Conservation (phyloP, 2,113 vertebrate genomes). For the Muntiacus reevesi region DNA sequence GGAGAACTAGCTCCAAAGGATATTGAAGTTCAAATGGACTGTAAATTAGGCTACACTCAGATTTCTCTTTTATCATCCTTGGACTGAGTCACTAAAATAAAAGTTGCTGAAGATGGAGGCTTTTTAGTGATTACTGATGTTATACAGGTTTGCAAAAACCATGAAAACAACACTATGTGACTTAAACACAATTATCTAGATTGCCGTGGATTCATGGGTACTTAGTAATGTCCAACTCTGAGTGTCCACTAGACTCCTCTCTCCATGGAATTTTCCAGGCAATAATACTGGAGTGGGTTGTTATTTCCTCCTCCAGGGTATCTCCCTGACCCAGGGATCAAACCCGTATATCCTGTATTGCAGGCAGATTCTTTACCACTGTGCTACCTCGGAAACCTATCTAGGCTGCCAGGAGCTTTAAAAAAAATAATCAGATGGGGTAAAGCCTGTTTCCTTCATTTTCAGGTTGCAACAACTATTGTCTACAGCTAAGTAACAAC, state of each 20-base stretch:
- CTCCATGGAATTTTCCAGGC: background rate
- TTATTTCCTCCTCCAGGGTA: background rate
- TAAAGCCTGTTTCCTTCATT: background rate
- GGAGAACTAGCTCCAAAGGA: background rate
- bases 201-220: background rate
- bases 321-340: background rate
- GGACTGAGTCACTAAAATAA: background rate
- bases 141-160: background rate
- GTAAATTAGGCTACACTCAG: background rate
- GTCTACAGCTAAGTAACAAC: background rate
- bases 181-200: background rate
- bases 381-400: background rate
- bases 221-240: background rate
- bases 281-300: background rate
- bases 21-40: background rate
- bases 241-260: background rate
- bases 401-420: background rate
- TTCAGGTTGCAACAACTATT: background rate
- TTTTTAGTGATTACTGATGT: background rate
- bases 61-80: slow-evolving; percentile 1
- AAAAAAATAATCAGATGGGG: background rate
- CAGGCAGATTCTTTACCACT: background rate
- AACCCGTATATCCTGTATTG: background rate
- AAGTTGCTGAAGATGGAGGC: background rate
- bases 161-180: background rate